Conservation (phyloP, 2,888 invertebrate genomes). For the Candidula unifasciata region DNA sequence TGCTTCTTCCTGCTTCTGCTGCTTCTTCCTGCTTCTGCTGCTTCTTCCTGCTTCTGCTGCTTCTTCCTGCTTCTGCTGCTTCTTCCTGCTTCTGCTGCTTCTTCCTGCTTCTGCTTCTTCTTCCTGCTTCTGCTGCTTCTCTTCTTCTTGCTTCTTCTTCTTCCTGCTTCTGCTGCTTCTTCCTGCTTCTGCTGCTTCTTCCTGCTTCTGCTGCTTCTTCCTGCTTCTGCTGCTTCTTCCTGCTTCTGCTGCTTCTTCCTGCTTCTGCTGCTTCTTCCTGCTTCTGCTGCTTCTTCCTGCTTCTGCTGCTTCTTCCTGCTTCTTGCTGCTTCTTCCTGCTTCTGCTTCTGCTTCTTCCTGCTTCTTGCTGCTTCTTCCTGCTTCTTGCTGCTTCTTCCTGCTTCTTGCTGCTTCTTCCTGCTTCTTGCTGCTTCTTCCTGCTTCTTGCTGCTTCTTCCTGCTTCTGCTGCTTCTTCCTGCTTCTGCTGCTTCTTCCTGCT, state of each 20-base stretch:
- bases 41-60: not conserved
- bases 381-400: not conserved
- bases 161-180: not conserved
- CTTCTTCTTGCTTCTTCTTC: not conserved
- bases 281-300: too few relatives aligned
- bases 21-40: not conserved
- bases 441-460: not conserved
- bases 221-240: too few relatives aligned
- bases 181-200: too few relatives aligned
- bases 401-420: not conserved
- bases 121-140: not conserved
- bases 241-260: not conserved
- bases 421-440: not conserved
- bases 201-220: too few relatives aligned
- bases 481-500: not conserved
- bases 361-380: too few relatives aligned
- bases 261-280: constrained; percentile 9
- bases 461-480: not conserved
- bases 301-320: too few relatives aligned
- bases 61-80: not conserved
- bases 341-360: too few relatives aligned
- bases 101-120: not conserved
- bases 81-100: not conserved
- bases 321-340: too few relatives aligned
- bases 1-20: not conserved